Percentiles rank a stretch among this genome's conserved stretches.
These are phyloP conservation scores for Magallana nippona DNA, from an alignment of 2,888 invertebrate genomes.

Conservation along the genomic window DNA sequence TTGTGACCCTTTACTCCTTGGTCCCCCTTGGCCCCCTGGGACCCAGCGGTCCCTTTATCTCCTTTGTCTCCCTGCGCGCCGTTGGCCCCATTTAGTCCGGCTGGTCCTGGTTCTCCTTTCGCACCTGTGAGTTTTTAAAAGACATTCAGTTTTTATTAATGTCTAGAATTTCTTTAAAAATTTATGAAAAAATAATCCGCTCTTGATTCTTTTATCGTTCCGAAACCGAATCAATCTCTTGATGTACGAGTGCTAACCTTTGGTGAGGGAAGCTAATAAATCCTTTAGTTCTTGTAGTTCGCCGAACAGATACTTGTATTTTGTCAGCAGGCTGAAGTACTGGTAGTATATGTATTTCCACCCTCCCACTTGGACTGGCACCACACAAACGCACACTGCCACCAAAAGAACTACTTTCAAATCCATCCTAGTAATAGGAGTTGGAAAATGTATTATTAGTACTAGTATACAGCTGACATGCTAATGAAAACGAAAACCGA, in stretches of 20 bases:
- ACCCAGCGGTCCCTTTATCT: constrained; percentile 41
- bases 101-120: constrained; percentile 45
- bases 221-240: too few relatives aligned
- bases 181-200: too few relatives aligned
- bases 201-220: too few relatives aligned
- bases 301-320: background rate
- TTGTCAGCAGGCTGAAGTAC: constrained; percentile 46
- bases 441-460: background rate
- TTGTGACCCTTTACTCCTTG: constrained; percentile 48
- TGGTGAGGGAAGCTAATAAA: constrained; percentile 23
- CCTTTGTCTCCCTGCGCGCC: constrained; percentile 46
- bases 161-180: too few relatives aligned
- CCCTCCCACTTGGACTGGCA: constrained; percentile 45
- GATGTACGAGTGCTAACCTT: background rate
- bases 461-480: background rate
- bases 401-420: background rate
- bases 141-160: too few relatives aligned
- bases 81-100: constrained; percentile 49
- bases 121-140: constrained; percentile 24
- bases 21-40: constrained; percentile 41
- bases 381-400: background rate
- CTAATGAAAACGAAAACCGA: background rate
- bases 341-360: constrained; percentile 44
- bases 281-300: constrained; percentile 36
- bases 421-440: background rate